Base-by-base conservation (phyloP, 35 echinoderm and acorn worm species). In the Lytechinus variegatus region DNA sequence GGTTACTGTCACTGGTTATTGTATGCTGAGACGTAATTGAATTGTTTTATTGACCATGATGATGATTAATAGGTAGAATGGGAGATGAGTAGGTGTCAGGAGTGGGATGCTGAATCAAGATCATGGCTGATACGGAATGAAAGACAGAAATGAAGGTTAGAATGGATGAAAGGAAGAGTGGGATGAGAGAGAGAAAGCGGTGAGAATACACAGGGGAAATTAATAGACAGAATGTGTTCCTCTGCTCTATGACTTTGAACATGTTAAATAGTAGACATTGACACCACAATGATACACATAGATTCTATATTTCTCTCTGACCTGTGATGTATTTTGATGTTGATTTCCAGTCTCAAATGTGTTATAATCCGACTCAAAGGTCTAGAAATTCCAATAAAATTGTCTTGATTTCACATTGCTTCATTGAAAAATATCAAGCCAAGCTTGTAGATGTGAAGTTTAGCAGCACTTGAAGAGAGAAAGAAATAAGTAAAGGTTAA, bases 31-130 rank as follows among this genome's bases (percentile, higher is more conserved):
- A 79, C 66, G 19, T 79, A 79, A 79, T 79, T 79, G 66, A 79
- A 79, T 79, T 79, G 66, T 79, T 79, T 79, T 79, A 79, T 79
- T 79, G 66, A 79, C 66, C 66, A 79, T 79, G 66, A 79, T 79
- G 66, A 79, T 79, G 66, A 79, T 79, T 79, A 79, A 79, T 79
- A 24, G 66, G 66, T 79, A 16, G 66, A 7, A 79, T 79, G 66
- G 66, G 66, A 79, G 66, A 79, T 79, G 66, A 79, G 66, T 16
- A 79, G 19, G 66, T 58, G 66, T 79, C 21, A 79, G 66, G 66
- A 79, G 66, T 79, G 66, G 66, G 66, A 79, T 79, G n/a, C 66
- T 16, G 66, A 79, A 16, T 79, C 66, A 79, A 79, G 66, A 79
- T 79, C 66, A 79, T 79, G 66, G 16, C 19, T 24, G n/a, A 5